A percentile compares a stretch with the other conserved stretches of the same genome.
Evolutionary conservation across 2,113 vertebrate species (phyloP).

Genomic region (Zosterops japonicus): DNA sequence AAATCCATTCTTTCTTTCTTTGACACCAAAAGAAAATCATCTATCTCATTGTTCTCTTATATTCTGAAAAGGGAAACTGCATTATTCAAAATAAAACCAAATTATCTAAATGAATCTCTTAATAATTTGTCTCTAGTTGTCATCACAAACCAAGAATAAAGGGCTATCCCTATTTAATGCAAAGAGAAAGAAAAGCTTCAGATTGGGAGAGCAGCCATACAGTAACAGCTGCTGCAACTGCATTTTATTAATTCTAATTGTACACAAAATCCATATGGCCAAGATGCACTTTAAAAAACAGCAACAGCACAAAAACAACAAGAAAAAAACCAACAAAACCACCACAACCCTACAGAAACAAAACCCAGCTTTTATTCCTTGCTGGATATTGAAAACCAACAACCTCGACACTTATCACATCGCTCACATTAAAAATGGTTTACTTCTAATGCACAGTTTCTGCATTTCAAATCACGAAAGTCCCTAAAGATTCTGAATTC

Average conservation of each 20-base stretch:
- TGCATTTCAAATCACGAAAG: not conserved
- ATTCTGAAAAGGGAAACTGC: not conserved
- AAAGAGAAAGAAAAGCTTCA: conserved; percentile 39
- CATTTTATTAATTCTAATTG: conserved; percentile 55
- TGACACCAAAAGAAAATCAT: not conserved
- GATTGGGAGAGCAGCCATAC: conserved; percentile 21
- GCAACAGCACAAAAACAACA: not conserved
- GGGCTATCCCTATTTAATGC: not conserved
- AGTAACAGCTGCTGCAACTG: conserved; percentile 40
- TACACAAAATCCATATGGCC: not conserved
- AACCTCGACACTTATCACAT: not conserved
- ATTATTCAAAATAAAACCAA: conserved; percentile 22
- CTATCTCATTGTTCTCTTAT: not conserved
- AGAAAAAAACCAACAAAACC: not conserved
- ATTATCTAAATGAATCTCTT: conserved; percentile 50
- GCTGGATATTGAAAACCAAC: not conserved
- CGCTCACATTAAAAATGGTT: not conserved
- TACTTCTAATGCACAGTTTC: not conserved
- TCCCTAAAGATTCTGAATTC: not conserved
- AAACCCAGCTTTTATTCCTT: not conserved
- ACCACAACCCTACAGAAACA: not conserved
- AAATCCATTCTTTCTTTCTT: not conserved
- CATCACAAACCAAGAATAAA: conserved; percentile 15
- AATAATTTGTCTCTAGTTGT: conserved; percentile 1
- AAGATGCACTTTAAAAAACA: not conserved